Conservation (phyloP, 2,888 invertebrate genomes). For the Abrostola tripartita region DNA sequence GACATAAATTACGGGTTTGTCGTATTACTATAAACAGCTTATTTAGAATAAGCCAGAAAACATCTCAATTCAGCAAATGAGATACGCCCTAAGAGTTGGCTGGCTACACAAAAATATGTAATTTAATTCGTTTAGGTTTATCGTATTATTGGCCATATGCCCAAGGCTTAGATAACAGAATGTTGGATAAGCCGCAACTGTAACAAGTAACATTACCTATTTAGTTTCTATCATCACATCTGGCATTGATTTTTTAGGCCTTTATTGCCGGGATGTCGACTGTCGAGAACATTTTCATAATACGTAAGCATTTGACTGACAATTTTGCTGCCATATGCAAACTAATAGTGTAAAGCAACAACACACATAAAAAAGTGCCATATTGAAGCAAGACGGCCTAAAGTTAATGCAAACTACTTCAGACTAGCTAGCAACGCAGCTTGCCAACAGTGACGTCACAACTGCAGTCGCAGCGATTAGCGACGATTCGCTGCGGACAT, state of each 20-base stretch:
- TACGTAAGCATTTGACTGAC: too few relatives aligned
- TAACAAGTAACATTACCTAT: constrained; percentile 4
- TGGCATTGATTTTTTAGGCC: too few relatives aligned
- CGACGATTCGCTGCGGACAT: constrained; percentile 26
- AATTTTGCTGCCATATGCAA: too few relatives aligned
- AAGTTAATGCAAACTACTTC: constrained; percentile 4
- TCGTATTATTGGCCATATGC: constrained; percentile 28
- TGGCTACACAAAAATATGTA: constrained; percentile 18
- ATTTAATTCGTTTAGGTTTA: constrained; percentile 20
- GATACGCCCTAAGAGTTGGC: constrained; percentile 7
- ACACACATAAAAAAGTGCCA: not conserved
- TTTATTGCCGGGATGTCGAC: too few relatives aligned
- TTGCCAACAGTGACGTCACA: constrained; percentile 41
- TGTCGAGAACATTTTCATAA: too few relatives aligned
- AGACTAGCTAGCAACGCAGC: constrained; percentile 18
- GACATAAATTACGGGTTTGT: too few relatives aligned
- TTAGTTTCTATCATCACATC: not conserved
- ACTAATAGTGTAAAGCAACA: not conserved
- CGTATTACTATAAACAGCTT: too few relatives aligned
- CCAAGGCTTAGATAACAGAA: constrained; percentile 15
- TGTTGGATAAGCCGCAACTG: constrained; percentile 18
- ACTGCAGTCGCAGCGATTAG: constrained; percentile 25
- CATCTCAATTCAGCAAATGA: constrained; percentile 27
- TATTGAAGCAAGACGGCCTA: not conserved
- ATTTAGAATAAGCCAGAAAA: too few relatives aligned